Percentiles rank a stretch among this genome's conserved stretches.
Conservation (phyloP, 2,113 vertebrate genomes). For the Psittacara wagleri region DNA sequence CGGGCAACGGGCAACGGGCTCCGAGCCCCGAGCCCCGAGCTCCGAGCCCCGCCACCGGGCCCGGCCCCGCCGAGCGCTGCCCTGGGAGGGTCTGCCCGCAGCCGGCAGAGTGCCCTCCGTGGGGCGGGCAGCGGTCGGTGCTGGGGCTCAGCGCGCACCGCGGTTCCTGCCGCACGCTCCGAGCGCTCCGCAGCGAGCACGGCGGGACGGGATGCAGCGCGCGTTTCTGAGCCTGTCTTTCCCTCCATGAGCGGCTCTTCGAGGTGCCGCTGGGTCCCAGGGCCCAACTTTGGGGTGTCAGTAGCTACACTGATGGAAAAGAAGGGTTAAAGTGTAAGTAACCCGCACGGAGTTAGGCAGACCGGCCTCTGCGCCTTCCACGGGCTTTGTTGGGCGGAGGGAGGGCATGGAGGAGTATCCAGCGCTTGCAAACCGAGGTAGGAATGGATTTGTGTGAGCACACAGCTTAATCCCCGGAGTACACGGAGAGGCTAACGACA, state of each 20-base stretch:
- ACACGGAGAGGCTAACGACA: neutral
- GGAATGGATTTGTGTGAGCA: fast-evolving
- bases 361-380: neutral
- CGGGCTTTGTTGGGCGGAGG: neutral
- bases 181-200: fast-evolving
- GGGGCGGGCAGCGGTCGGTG: no score
- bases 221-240: fast-evolving
- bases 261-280: fast-evolving
- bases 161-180: neutral
- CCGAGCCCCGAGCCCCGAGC: no score
- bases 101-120: no score
- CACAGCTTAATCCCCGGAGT: neutral
- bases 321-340: neutral
- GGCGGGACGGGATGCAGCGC: fast-evolving
- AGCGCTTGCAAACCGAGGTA: neutral
- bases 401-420: neutral
- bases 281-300: fast-evolving
- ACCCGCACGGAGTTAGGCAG: fast-evolving
- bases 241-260: neutral
- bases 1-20: no score
- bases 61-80: no score
- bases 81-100: neutral
- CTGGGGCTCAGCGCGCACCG: neutral
- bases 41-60: no score
- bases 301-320: neutral